Evolutionary conservation across 37 sponge, comb jelly and placozoan genomes (phyloP), one percentile per base, ranked within the genome.

Genomic region (Agelas oroides): DNA sequence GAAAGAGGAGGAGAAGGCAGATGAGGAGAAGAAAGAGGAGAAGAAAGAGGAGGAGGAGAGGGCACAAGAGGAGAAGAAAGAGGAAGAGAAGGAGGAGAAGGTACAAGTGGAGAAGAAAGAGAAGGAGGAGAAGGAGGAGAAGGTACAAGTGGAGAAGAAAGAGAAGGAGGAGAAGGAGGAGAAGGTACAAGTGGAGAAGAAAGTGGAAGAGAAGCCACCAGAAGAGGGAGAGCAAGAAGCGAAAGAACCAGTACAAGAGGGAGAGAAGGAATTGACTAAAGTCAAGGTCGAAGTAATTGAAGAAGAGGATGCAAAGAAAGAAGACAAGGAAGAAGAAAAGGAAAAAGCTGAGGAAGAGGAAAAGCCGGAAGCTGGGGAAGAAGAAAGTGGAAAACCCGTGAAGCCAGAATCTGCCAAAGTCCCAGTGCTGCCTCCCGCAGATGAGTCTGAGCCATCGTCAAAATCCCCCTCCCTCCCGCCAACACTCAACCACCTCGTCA

Each of bases 401-500:
- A 25, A 3, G 27, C 63, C 63, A 25, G 25, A 61, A 14, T 27
- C n/a, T 5, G 5, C 41, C 8, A 1, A 27, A 13, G n/a, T 20
- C 19, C 37, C 23, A n/a, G 79, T 60, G 16, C 41, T 19, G 30
- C 0, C 21, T 5, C n/a, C 23, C 38, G 2, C 35, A 21, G 53
- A 21, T 6, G 80, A 79, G 16, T 32, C 66, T 1, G 27, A 64
- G 27, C 25, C 39, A 1, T 21, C 12, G 24, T 19, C 35, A n/a
- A 61, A 23, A 1, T 18, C 2, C 14, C 70, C 81, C 17, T 33
- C 32, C 30, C 83, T 93, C 27, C 96, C 96, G 17, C 79, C 96
- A 5, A 92, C 96, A 0, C 83, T 95, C 2, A 77, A 77, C 80
- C 86, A 92, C 52, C 79, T 95, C 0, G 96, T 92, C 46, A 89